Percentiles rank a stretch among this genome's conserved stretches.
Conservation (phyloP, 2,113 vertebrate species). For the Microcebus lehilahytsara region DNA sequence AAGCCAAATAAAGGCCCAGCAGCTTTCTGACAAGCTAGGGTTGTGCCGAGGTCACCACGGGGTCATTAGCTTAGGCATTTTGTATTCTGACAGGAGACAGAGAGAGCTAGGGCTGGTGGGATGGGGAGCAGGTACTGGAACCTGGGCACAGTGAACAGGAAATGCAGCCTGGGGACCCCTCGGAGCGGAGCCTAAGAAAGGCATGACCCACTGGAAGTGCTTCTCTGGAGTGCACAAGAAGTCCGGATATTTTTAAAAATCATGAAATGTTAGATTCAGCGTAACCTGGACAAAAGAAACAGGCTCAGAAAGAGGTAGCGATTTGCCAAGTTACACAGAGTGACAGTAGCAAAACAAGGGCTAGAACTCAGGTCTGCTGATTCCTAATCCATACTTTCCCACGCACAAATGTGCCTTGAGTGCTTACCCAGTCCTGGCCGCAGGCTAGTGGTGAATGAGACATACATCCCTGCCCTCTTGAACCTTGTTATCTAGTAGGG, state of each 20-base stretch:
- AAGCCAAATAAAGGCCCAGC: conserved; percentile 84
- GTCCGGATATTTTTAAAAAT: background rate
- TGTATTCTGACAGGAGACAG: background rate
- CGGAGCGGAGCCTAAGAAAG: background rate
- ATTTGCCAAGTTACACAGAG: background rate
- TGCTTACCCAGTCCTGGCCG: background rate
- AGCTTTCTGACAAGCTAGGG: conserved; percentile 85
- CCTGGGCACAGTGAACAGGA: background rate
- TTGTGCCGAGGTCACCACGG: conserved; percentile 82
- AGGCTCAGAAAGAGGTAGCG: background rate
- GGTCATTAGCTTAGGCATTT: conserved; percentile 77
- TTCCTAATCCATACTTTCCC: background rate
- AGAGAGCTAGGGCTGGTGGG: background rate
- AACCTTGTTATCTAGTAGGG: background rate
- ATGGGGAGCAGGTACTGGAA: background rate
- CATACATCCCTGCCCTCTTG: background rate
- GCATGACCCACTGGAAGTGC: background rate
- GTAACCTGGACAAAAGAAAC: background rate
- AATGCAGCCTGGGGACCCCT: background rate
- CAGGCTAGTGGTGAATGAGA: background rate
- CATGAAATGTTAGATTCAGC: background rate
- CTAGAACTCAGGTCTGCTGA: background rate
- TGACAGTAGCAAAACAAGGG: background rate
- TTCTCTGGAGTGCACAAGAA: background rate
- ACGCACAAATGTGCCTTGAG: rapidly evolving